A percentile compares a stretch with the other conserved stretches of the same genome.
Conservation (phyloP, 2,113 vertebrate species). For the Polypterus bichir region DNA sequence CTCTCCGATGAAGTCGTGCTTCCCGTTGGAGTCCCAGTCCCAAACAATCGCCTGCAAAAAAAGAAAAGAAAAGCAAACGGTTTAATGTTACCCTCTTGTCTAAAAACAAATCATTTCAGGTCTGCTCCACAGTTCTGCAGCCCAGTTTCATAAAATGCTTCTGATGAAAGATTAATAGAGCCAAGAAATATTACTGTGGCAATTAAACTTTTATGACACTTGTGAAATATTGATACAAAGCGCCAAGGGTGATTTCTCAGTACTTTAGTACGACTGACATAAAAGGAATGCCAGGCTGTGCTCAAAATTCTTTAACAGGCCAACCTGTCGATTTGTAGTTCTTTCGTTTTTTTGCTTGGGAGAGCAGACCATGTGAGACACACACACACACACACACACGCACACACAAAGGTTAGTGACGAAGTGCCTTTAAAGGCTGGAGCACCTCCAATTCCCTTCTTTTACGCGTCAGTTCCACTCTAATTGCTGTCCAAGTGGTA, state of each 20-base stretch:
- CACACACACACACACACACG: no score
- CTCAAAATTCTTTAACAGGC: background rate
- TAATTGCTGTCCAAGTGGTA: no score
- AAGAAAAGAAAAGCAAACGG: constrained; percentile 1
- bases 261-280: background rate
- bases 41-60: constrained; percentile 82
- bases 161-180: constrained; percentile 17
- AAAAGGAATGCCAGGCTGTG: background rate
- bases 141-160: constrained; percentile 1
- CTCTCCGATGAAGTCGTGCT: constrained; percentile 95
- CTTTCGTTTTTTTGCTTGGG: no score
- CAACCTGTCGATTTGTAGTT: no score
- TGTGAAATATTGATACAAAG: constrained; percentile 15
- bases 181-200: constrained; percentile 9
- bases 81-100: no score
- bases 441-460: no score
- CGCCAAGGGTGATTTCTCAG: background rate
- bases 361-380: no score
- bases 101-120: background rate
- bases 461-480: no score
- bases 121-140: background rate
- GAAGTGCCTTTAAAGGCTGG: no score
- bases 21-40: constrained; percentile 98
- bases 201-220: constrained; percentile 16
- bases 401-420: no score